Conservation (phyloP, 2,888 invertebrate genomes). For the Herminia tarsipennalis region DNA sequence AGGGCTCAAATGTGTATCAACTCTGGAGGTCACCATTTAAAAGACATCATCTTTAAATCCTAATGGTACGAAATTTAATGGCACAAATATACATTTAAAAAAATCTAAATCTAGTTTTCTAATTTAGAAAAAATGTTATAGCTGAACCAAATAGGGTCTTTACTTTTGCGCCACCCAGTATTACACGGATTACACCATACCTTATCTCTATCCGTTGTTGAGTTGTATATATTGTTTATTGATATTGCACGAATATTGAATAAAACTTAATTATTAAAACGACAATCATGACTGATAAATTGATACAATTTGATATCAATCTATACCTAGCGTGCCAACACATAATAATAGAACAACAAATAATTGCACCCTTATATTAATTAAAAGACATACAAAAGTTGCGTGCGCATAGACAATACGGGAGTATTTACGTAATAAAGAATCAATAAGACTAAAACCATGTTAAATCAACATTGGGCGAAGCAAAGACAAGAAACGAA, state of each 20-base stretch:
- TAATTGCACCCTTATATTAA: constrained; percentile 73
- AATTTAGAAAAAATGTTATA: too few species aligned
- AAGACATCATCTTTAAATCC: too few species aligned
- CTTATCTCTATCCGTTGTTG: too few species aligned
- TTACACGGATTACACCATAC: too few species aligned
- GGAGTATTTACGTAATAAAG: constrained; percentile 81
- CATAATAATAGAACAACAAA: constrained; percentile 56
- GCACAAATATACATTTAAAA: too few species aligned
- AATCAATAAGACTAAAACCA: constrained; percentile 85
- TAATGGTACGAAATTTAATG: too few species aligned
- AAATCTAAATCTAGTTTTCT: too few species aligned
- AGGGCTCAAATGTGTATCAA: too few species aligned
- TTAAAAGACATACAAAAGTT: constrained; percentile 69
- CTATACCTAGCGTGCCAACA: constrained; percentile 33
- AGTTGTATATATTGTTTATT: too few species aligned
- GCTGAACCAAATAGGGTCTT: too few species aligned
- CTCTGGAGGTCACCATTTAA: too few species aligned
- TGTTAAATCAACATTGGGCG: constrained; percentile 85
- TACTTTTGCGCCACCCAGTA: too few species aligned
- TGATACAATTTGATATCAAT: constrained; percentile 1
- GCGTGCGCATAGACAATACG: constrained; percentile 82
- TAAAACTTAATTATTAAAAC: neutral
- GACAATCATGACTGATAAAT: constrained; percentile 1
- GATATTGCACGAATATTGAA: neutral
- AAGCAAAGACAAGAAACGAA: constrained; percentile 83